Conservation (phyloP, 2,888 invertebrate genomes). For the Pollenia amentaria region DNA sequence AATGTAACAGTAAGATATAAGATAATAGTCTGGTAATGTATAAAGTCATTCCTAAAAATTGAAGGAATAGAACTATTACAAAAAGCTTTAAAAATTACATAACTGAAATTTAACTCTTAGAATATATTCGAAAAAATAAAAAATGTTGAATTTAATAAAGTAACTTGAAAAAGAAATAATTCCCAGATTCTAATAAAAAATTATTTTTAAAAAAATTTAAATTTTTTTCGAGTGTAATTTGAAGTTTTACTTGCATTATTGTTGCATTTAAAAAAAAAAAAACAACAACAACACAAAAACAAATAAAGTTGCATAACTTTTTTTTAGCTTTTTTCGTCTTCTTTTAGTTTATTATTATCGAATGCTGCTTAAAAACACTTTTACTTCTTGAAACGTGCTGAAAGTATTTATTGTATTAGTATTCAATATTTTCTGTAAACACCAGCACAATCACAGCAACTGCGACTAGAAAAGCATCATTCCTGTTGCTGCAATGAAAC, state of each 20-base stretch:
- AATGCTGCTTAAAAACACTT: constrained; percentile 58
- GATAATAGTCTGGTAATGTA: too few species aligned
- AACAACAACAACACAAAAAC: constrained; percentile 10
- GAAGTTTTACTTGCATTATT: constrained; percentile 12
- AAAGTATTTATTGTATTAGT: constrained; percentile 56
- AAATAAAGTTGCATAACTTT: constrained; percentile 52
- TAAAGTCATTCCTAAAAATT: too few species aligned
- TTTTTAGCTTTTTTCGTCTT: not conserved
- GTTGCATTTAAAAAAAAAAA: constrained; percentile 38
- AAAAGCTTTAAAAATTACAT: too few species aligned
- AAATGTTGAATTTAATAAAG: too few species aligned
- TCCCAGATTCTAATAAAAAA: too few species aligned
- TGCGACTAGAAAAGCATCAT: not conserved
- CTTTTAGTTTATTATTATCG: constrained; percentile 22
- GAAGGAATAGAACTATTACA: too few species aligned
- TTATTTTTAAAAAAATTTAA: too few species aligned
- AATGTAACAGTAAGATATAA: too few species aligned
- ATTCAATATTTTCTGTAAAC: constrained; percentile 29
- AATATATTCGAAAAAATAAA: too few species aligned
- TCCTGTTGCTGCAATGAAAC: constrained; percentile 22
- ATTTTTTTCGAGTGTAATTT: not conserved
- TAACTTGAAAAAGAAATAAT: too few species aligned
- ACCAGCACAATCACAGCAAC: not conserved
- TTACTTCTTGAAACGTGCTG: constrained; percentile 71
- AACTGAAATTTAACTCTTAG: too few species aligned